Evolutionary conservation across 2,888 invertebrate genomes (phyloP).

Genomic region (Campoletis raptor): DNA sequence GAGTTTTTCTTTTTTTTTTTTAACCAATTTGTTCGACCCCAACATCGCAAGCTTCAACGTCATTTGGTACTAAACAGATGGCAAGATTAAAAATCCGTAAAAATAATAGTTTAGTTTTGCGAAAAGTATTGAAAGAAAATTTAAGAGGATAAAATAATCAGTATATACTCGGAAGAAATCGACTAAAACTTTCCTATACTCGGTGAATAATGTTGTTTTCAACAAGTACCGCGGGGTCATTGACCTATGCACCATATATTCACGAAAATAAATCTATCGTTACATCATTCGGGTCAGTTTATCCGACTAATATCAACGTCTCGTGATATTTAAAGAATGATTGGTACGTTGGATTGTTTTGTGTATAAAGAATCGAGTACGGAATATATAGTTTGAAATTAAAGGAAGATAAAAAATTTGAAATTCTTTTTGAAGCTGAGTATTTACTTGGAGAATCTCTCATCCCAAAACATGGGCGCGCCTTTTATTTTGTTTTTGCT

Average conservation of each 20-base stretch:
- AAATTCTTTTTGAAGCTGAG: background rate
- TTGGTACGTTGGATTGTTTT: slow-evolving; percentile 1
- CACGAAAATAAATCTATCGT: background rate
- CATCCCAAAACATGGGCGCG: background rate
- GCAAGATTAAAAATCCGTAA: background rate
- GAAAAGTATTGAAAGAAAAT: background rate
- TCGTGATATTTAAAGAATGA: slow-evolving; percentile 22
- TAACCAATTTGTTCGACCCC: too few species aligned
- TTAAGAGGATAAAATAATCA: background rate
- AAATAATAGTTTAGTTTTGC: background rate
- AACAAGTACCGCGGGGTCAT: background rate
- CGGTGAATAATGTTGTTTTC: background rate
- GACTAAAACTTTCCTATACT: background rate
- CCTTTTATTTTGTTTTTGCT: background rate
- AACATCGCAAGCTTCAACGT: too few species aligned
- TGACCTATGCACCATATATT: slow-evolving; percentile 5
- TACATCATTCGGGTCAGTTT: slow-evolving; percentile 12
- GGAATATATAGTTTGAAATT: background rate
- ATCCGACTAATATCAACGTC: slow-evolving; percentile 12
- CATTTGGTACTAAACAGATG: too few species aligned
- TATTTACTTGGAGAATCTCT: slow-evolving; percentile 14
- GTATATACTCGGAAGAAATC: background rate
- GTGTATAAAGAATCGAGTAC: background rate
- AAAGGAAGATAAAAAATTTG: background rate
- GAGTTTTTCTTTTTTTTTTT: too few species aligned